Evolutionary conservation across 1,140 invertebrate species (phyloP).

Genomic region (Drosophila ironensis): DNA sequence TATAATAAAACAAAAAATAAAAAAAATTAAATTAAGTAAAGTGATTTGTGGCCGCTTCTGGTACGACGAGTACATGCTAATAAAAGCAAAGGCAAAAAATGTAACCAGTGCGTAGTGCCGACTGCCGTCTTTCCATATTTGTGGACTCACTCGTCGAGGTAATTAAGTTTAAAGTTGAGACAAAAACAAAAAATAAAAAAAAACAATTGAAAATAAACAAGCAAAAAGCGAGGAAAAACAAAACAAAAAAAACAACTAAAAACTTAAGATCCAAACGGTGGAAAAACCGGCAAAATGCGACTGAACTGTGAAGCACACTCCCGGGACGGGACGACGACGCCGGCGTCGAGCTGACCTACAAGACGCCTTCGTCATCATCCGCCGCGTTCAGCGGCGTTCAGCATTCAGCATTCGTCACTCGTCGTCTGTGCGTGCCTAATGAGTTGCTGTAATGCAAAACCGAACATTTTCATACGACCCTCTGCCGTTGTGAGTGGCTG

Average conservation of each 20-base stretch:
- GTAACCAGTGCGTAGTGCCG: slow-evolving; percentile 14
- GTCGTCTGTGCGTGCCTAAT: slow-evolving; percentile 74
- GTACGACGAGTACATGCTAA: slow-evolving; percentile 38
- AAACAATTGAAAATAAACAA: slow-evolving; percentile 10
- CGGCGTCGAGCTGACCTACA: slow-evolving; percentile 56
- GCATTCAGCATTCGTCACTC: slow-evolving; percentile 1
- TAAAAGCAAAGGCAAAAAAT: neutral
- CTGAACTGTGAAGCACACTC: slow-evolving; percentile 45
- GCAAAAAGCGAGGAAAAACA: slow-evolving; percentile 10
- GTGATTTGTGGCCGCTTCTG: neutral
- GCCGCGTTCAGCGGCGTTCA: slow-evolving; percentile 4
- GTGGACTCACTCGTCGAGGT: slow-evolving; percentile 41
- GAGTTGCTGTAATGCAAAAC: slow-evolving; percentile 75
- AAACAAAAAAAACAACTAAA: neutral
- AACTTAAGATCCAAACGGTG: neutral
- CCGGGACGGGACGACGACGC: slow-evolving; percentile 1
- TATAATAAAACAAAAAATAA: too few species aligned
- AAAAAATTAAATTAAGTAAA: slow-evolving; percentile 14
- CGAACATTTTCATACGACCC: slow-evolving; percentile 43
- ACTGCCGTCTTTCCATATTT: slow-evolving; percentile 19
- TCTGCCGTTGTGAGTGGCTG: slow-evolving; percentile 57
- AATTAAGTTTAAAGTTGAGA: slow-evolving; percentile 69
- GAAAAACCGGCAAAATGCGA: slow-evolving; percentile 39
- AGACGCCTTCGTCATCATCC: slow-evolving; percentile 38
- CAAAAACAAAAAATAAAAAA: slow-evolving; percentile 5